Conservation (phyloP, 2,888 invertebrate species). For the Herminia tarsipennalis region DNA sequence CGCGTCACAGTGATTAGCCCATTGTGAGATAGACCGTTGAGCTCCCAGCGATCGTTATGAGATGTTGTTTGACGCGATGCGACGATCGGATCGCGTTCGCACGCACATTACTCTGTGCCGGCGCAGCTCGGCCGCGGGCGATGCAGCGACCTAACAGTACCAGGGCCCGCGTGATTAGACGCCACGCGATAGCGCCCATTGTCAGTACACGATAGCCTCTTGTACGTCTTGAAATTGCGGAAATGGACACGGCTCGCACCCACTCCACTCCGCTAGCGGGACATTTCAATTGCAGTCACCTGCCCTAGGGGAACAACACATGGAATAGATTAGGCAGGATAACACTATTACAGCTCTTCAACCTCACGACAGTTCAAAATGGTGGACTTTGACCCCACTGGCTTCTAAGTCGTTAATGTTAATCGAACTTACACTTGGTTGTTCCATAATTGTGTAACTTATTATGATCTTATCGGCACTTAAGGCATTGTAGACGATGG, state of each 20-base stretch:
- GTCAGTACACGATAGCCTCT: constrained; percentile 83
- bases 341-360: constrained; percentile 16
- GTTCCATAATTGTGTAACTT: constrained; percentile 48
- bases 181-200: constrained; percentile 83
- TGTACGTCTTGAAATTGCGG: constrained; percentile 83
- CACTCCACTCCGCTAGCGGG: constrained; percentile 78
- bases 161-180: constrained; percentile 80
- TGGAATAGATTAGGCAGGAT: constrained; percentile 55
- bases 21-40: constrained; percentile 49
- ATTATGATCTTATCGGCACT: constrained; percentile 55
- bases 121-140: constrained; percentile 60
- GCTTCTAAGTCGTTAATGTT: constrained; percentile 44
- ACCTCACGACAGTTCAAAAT: constrained; percentile 14
- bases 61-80: constrained; percentile 51
- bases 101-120: constrained; percentile 78
- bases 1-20: constrained; percentile 58
- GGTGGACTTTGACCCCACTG: constrained; percentile 7
- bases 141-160: constrained; percentile 78
- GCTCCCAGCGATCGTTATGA: constrained; percentile 53
- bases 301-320: constrained; percentile 52
- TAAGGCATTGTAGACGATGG: constrained; percentile 58
- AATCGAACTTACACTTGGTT: constrained; percentile 54
- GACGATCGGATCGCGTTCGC: constrained; percentile 81
- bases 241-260: constrained; percentile 80
- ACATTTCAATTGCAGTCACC: constrained; percentile 81